Evolutionary conservation across 2,113 vertebrate species (phyloP).

Genomic region (Spheniscus mendiculus): DNA sequence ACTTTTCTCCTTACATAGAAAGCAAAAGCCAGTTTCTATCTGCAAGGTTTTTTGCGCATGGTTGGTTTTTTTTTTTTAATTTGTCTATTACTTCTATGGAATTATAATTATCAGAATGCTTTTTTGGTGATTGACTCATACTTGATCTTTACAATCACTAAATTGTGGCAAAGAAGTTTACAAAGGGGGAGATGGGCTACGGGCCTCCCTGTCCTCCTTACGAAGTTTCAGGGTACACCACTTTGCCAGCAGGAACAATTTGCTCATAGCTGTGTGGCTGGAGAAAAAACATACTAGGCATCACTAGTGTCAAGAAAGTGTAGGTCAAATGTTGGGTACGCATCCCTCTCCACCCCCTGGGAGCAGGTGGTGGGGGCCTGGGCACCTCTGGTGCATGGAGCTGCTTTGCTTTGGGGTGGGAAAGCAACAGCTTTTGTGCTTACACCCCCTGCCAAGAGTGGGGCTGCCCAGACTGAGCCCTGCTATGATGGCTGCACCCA

Average conservation of each 20-base stretch:
- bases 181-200: background rate
- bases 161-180: background rate
- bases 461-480: background rate
- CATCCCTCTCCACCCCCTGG: background rate
- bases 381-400: background rate
- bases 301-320: background rate
- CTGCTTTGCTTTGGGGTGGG: background rate
- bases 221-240: background rate
- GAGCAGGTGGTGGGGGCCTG: rapidly evolving
- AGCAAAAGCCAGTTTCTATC: background rate
- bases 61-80: background rate
- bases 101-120: background rate
- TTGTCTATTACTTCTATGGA: background rate
- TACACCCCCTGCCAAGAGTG: background rate
- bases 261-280: background rate
- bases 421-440: background rate
- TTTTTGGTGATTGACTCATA: background rate
- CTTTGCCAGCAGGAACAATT: background rate
- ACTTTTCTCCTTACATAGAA: background rate
- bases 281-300: background rate
- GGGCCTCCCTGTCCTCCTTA: rapidly evolving
- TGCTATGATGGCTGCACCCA: background rate
- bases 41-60: background rate
- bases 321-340: background rate
- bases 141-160: background rate